Evolutionary conservation across 2,797 vertebrate species (phyloP), one percentile per base, ranked within the genome.

Genomic region (Neomorphus geoffroyi): DNA sequence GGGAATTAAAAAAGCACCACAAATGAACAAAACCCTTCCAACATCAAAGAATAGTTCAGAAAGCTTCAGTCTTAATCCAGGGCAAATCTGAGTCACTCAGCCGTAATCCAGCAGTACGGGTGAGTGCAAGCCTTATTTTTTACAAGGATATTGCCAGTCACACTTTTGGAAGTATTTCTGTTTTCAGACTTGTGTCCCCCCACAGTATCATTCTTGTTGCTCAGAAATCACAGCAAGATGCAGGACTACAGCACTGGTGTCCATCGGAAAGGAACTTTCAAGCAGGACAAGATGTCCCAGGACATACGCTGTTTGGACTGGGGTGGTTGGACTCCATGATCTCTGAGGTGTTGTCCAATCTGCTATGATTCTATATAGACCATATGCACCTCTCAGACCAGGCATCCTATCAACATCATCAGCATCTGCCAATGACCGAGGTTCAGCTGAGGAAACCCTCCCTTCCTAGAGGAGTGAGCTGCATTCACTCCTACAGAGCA

Each of bases 401-500:
- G 45, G 14, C 3, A 5, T 64, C 30, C 5, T 60, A 12, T 17
- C 35, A 58, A 4, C 24, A 19, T 32, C 15, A 1, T 26, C 46
- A 30, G 27, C 22, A 22, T 46, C 51, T 61, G 28, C 18, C 24
- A 66, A 61, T 10, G 51, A 17, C 39, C 18, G 26, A 21, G 0
- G 5, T 54, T 39, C 66, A 73, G 23, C 18, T 35, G 39, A 82
- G 35, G 13, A 64, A 77, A 48, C 10, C 2, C 11, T 54, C 45
- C 33, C 10, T 69, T 73, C 32, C 35, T 37, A 13, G 18, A 86
- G 18, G 4, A 65, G 4, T 21, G 27, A 64, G 21, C 22, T 37
- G 5, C 19, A 10, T 67, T 82, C 0, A 0, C 17, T 48, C 11
- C 27, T 46, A 16, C 10, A 14, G 74, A 71, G 19, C 5, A 41